These are phyloP conservation scores for Craterocephalus amniculus DNA, from an alignment of 2,797 vertebrate genomes.

Conservation along the genomic window DNA sequence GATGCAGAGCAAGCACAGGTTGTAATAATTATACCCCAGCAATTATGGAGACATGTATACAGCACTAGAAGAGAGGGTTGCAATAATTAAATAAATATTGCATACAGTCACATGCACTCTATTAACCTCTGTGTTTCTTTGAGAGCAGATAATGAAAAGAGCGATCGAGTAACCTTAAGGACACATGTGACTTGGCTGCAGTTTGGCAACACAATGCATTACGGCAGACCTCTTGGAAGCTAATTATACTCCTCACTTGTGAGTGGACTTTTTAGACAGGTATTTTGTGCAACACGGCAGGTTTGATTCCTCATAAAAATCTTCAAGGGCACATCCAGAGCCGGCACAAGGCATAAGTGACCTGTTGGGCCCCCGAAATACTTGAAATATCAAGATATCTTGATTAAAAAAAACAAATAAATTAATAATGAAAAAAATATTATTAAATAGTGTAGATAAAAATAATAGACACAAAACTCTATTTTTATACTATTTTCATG, in stretches of 20 bases:
- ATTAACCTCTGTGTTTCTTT: conserved; percentile 59
- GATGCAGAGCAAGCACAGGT: conserved; percentile 62
- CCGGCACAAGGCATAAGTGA: too few species aligned
- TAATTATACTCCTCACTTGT: conserved; percentile 59
- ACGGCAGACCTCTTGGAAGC: conserved; percentile 50
- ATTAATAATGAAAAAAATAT: too few species aligned
- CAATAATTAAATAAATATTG: conserved; percentile 67
- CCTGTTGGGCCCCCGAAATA: too few species aligned
- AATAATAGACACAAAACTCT: too few species aligned
- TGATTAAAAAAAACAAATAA: too few species aligned
- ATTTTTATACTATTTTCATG: too few species aligned
- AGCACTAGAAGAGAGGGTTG: conserved; percentile 4
- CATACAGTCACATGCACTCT: conserved; percentile 62
- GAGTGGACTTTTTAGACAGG: conserved; percentile 66
- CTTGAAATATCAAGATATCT: too few species aligned
- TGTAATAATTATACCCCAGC: conserved; percentile 51
- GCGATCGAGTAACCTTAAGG: conserved; percentile 20
- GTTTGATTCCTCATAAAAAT: conserved; percentile 52
- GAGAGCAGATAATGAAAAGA: conserved; percentile 29
- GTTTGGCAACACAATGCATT: conserved; percentile 13
- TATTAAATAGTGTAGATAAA: too few species aligned
- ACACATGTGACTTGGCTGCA: conserved; percentile 14
- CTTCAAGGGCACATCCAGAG: conserved; percentile 5
- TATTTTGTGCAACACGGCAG: conserved; percentile 66
- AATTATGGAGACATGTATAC: conserved; percentile 53